Evolutionary conservation across 2,888 invertebrate species (phyloP).

Genomic region (Hypena proboscidalis): DNA sequence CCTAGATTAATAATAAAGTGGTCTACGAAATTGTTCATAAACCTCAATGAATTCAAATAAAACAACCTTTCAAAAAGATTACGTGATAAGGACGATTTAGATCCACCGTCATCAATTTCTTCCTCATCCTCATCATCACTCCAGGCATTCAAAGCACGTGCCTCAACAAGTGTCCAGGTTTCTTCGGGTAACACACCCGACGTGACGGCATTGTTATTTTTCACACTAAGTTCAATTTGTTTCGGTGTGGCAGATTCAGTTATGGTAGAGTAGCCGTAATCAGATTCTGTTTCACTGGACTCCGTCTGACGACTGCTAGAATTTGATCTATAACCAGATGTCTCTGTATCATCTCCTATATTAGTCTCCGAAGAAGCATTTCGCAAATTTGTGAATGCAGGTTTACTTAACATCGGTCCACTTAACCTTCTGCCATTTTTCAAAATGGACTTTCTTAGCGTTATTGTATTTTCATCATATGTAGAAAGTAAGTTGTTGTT

Average conservation of each 20-base stretch:
- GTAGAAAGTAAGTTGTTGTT: constrained; percentile 35
- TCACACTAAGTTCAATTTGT: constrained; percentile 75
- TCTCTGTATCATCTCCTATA: constrained; percentile 74
- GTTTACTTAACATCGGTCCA: constrained; percentile 47
- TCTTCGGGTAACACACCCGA: constrained; percentile 81
- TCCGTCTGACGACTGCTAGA: constrained; percentile 74
- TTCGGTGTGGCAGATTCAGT: constrained; percentile 86
- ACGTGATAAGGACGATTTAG: constrained; percentile 60
- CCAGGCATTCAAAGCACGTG: constrained; percentile 67
- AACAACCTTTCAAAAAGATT: constrained; percentile 75
- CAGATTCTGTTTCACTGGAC: constrained; percentile 84
- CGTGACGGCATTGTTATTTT: constrained; percentile 63
- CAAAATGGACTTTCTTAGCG: constrained; percentile 71
- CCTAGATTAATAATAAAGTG: constrained; percentile 87
- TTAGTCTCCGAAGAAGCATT: constrained; percentile 47
- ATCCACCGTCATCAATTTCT: constrained; percentile 55
- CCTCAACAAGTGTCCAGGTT: constrained; percentile 77
- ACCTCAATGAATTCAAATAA: constrained; percentile 87
- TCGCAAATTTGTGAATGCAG: constrained; percentile 26
- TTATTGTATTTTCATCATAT: constrained; percentile 44
- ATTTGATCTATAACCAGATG: constrained; percentile 84
- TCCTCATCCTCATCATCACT: constrained; percentile 75
- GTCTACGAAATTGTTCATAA: constrained; percentile 89
- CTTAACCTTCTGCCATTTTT: constrained; percentile 62
- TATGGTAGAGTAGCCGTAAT: constrained; percentile 87